Base-by-base conservation (phyloP, 2,888 invertebrate genomes). In the Folsomia manolachei region DNA sequence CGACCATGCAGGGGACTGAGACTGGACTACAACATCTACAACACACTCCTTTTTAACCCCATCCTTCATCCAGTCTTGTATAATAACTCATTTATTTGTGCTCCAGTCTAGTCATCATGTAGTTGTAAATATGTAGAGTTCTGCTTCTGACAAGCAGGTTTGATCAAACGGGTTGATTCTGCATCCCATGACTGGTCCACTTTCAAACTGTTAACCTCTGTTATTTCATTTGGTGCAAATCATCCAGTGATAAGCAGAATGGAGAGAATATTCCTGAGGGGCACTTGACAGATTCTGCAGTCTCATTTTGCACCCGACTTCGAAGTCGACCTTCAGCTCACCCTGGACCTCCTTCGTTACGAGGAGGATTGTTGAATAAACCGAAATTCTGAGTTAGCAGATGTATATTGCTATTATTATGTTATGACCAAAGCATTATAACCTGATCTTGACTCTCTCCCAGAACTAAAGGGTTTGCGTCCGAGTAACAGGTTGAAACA, bases 401-500 rank as follows among this genome's bases (percentile, higher is more conserved):
- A n/a, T n/a, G n/a, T n/a, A n/a, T n/a, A n/a, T n/a, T n/a, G n/a
- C n/a, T n/a, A n/a, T n/a, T n/a, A n/a, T n/a, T n/a, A n/a, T n/a
- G n/a, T n/a, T n/a, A n/a, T n/a, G n/a, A n/a, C n/a, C n/a, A n/a
- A n/a, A 39, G 39, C 39, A 39, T 4, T 39, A 39, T 14, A 39
- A 39, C 7, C 14, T 56, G 56, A 4, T 56, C 56, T 19, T 56
- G 56, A 56, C 18, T 56, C 56, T 56, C 56, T 21, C 21, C n/a
- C 56, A n/a, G 9, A 9, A 51, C 18, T 21, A 18, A 56, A 56
- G 11, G 21, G 18, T 56, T 18, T n/a, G 19, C 71, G 77, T 72
- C n/a, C n/a, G n/a, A n/a, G 79, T 79, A 79, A 79, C 79, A 79
- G 79, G 79, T 79, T 79, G 77, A 73, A 74, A 64, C 61, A 51